Evolutionary conservation across 1,140 invertebrate genomes (phyloP).

Genomic region (Halesus radiatus): DNA sequence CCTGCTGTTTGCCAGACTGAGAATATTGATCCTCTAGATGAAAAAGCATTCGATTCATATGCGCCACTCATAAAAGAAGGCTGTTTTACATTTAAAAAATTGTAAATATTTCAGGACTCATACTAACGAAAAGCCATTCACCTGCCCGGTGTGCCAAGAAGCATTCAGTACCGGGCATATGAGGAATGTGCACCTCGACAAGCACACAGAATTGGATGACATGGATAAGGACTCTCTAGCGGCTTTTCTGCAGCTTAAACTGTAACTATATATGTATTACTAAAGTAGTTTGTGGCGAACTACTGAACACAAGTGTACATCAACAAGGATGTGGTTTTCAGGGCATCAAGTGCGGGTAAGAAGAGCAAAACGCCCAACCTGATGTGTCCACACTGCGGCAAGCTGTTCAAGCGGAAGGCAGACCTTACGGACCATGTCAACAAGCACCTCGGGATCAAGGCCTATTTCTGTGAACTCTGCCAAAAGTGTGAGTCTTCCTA

Average conservation of each 20-base stretch:
- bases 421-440: conserved; percentile 36
- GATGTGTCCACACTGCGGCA: conserved; percentile 34
- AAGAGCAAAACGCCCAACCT: conserved; percentile 22
- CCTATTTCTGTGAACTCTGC: conserved; percentile 37
- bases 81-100: too few species aligned
- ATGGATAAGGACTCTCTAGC: conserved; percentile 31
- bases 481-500: conserved; percentile 25
- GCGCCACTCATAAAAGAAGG: too few species aligned
- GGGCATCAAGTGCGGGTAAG: conserved; percentile 6
- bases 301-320: too few species aligned
- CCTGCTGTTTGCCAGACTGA: too few species aligned
- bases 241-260: conserved; percentile 29
- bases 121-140: conserved; percentile 39
- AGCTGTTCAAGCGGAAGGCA: background rate
- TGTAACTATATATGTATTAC: conserved; percentile 20
- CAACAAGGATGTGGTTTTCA: conserved; percentile 15
- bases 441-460: conserved; percentile 43
- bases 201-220: conserved; percentile 20
- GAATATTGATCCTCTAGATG: too few species aligned
- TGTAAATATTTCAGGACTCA: conserved; percentile 15
- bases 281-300: too few species aligned
- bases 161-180: conserved; percentile 24
- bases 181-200: conserved; percentile 33
- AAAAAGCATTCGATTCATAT: too few species aligned
- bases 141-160: conserved; percentile 22